Percentiles rank a stretch among this genome's conserved stretches.
Conservation (phyloP, 2,797 vertebrate genomes). For the Hydrophis major region DNA sequence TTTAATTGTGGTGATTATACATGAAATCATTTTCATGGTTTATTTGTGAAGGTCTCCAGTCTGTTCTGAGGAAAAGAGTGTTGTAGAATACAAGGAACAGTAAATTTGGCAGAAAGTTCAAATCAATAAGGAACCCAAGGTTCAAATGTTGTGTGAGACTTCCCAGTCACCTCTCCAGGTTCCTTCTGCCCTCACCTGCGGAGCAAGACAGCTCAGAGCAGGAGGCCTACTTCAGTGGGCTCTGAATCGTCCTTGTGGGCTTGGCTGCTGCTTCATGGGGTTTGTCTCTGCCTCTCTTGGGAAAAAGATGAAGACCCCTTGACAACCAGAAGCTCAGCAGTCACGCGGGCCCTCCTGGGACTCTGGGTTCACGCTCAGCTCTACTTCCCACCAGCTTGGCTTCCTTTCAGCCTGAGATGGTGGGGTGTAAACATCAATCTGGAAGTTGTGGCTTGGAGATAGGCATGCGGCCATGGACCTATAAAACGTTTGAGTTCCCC, state of each 20-base stretch:
- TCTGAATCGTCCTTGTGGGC: neutral
- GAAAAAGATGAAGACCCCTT: neutral
- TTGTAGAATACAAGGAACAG: neutral
- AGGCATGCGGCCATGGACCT: too few relatives aligned
- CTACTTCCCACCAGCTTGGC: too few relatives aligned
- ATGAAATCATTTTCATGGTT: neutral
- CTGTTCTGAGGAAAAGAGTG: neutral
- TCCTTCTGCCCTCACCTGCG: neutral
- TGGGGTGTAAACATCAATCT: neutral
- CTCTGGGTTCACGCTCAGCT: neutral
- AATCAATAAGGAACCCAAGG: neutral
- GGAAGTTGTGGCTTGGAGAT: neutral
- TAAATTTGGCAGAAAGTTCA: neutral
- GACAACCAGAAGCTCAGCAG: neutral
- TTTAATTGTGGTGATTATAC: neutral
- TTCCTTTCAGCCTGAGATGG: too few relatives aligned
- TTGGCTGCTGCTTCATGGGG: neutral
- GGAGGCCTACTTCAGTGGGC: neutral
- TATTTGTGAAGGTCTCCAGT: neutral
- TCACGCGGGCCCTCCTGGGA: neutral
- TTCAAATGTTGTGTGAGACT: neutral
- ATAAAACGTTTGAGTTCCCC: too few relatives aligned
- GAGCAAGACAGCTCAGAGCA: neutral
- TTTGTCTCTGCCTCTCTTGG: neutral
- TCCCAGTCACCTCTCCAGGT: neutral